phyloP scores from a whole-genome alignment of 2,888 invertebrate species.

The Lasioglossum morio region DNA sequence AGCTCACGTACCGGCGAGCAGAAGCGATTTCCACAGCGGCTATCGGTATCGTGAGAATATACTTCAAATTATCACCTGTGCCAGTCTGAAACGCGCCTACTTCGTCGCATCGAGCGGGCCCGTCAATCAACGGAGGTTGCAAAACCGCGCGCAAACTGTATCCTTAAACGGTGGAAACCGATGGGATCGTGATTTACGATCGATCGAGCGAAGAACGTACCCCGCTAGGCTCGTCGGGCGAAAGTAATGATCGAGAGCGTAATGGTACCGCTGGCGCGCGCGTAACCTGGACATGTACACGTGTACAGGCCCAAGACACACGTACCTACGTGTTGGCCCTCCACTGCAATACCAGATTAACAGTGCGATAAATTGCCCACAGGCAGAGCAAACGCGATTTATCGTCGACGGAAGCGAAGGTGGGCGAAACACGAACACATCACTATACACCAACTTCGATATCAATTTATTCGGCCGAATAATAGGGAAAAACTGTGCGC shows the following conservation, averaged over 20 bases:
- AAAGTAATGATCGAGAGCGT: constrained; percentile 46
- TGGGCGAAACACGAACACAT: constrained; percentile 30
- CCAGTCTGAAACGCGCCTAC: constrained; percentile 32
- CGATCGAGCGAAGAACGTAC: constrained; percentile 31
- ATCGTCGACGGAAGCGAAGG: constrained; percentile 46
- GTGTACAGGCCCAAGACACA: constrained; percentile 18
- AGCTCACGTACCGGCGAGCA: constrained; percentile 1
- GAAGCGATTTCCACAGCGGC: constrained; percentile 13
- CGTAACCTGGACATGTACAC: neutral
- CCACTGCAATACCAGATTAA: constrained; percentile 47
- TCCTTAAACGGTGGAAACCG: constrained; percentile 47
- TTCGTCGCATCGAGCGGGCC: constrained; percentile 34
- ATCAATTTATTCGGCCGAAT: constrained; percentile 17
- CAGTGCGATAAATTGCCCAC: constrained; percentile 58
- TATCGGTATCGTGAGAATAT: constrained; percentile 46
- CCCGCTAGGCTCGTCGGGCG: constrained; percentile 16
- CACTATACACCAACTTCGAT: constrained; percentile 40
- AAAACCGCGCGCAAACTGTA: constrained; percentile 26
- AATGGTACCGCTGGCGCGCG: neutral
- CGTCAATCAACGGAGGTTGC: constrained; percentile 33
- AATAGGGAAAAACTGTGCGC: constrained; percentile 1
- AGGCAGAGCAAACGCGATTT: constrained; percentile 53
- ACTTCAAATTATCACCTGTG: constrained; percentile 43
- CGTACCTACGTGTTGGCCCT: constrained; percentile 17
- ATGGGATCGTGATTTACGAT: constrained; percentile 53